Conservation (phyloP, 2,888 invertebrate genomes). For the Agrochola lychnidis region DNA sequence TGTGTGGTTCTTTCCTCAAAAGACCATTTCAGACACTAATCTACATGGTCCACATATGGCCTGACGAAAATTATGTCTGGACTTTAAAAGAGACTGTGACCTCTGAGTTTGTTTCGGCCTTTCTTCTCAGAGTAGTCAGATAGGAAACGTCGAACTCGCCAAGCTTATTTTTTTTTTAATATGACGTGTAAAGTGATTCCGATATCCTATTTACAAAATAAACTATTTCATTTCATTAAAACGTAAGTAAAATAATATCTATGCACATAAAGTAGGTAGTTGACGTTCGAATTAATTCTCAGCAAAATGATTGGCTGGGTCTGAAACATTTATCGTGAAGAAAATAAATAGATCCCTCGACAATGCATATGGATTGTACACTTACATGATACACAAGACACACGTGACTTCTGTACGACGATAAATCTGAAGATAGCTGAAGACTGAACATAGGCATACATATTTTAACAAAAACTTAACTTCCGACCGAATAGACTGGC, state of each 20-base stretch:
- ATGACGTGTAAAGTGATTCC: too few species aligned
- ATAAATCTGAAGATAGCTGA: conserved; percentile 41
- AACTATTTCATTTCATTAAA: background rate
- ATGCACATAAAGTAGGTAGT: background rate
- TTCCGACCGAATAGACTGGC: background rate
- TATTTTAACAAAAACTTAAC: background rate
- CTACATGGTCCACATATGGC: too few species aligned
- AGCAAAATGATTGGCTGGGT: conserved; percentile 63
- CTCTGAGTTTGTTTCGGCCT: too few species aligned
- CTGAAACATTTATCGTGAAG: conserved; percentile 70
- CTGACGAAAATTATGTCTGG: too few species aligned
- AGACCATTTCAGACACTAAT: too few species aligned
- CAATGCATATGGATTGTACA: conserved; percentile 72
- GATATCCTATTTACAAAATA: too few species aligned
- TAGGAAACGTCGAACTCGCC: too few species aligned
- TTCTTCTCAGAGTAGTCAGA: too few species aligned
- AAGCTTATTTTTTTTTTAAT: too few species aligned
- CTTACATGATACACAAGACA: conserved; percentile 41
- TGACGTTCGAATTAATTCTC: conserved; percentile 42
- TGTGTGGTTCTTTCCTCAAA: too few species aligned
- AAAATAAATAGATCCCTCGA: conserved; percentile 74
- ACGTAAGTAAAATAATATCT: background rate
- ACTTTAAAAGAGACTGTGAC: too few species aligned
- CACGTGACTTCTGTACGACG: conserved; percentile 7
- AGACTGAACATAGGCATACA: background rate